phyloP scores from a whole-genome alignment of 2,797 vertebrate species.

The Lycodopsis pacificus region DNA sequence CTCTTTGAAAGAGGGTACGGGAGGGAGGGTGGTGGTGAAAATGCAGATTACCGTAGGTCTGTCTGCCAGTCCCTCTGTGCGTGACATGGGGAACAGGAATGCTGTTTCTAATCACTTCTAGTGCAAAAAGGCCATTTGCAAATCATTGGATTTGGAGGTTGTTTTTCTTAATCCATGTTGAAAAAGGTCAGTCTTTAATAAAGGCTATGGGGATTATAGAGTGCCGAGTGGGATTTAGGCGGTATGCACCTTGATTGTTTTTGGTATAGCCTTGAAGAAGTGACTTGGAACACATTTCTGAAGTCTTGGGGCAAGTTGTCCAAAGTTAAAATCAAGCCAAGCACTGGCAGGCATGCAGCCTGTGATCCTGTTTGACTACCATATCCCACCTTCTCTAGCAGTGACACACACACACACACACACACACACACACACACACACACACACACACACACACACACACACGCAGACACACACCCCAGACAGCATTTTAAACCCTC shows the following conservation, averaged over 20 bases:
- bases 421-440: constrained; percentile 28
- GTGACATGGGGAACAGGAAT: constrained; percentile 65
- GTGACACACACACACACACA: constrained; percentile 1
- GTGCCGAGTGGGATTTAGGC: constrained; percentile 37
- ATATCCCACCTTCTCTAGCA: constrained; percentile 27
- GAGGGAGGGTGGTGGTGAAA: constrained; percentile 38
- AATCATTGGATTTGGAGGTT: constrained; percentile 54
- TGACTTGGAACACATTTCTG: constrained; percentile 35
- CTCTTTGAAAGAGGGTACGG: constrained; percentile 65
- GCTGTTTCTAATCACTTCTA: constrained; percentile 64
- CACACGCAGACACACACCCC: not conserved
- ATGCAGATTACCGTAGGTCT: constrained; percentile 85
- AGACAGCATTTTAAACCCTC: constrained; percentile 66
- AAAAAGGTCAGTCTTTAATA: constrained; percentile 69
- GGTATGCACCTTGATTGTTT: constrained; percentile 63
- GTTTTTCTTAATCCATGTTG: constrained; percentile 41
- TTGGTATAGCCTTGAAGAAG: constrained; percentile 40
- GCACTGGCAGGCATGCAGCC: constrained; percentile 34
- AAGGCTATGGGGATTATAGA: constrained; percentile 64
- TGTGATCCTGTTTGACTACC: constrained; percentile 54
- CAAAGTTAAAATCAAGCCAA: constrained; percentile 53
- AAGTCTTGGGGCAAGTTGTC: constrained; percentile 51
- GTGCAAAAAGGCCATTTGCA: constrained; percentile 57
- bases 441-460: constrained; percentile 30
- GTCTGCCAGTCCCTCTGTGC: constrained; percentile 69